A percentile compares a stretch with the other conserved stretches of the same genome.
Conservation (phyloP, 2,113 vertebrate genomes). For the Pyrgilauda ruficollis region DNA sequence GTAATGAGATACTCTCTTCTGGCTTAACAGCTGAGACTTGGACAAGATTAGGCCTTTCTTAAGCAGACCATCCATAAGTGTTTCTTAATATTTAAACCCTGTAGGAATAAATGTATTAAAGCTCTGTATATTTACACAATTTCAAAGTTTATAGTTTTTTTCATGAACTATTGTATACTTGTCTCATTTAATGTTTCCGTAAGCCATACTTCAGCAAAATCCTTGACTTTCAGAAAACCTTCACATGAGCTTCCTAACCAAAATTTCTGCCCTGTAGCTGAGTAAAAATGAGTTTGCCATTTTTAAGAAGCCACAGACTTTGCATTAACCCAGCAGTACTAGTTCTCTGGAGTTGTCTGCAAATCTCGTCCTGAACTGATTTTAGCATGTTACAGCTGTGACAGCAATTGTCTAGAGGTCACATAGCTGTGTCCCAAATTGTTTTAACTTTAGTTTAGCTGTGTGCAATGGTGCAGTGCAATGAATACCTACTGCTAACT, state of each 20-base stretch:
- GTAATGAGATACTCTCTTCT: neutral
- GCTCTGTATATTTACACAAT: neutral
- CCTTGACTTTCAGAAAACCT: neutral
- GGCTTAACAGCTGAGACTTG: neutral
- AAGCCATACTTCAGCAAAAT: neutral
- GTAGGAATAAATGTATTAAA: neutral
- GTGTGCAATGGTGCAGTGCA: neutral
- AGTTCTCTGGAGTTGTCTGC: accelerated
- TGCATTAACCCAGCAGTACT: neutral
- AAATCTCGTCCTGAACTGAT: neutral
- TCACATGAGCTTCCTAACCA: neutral
- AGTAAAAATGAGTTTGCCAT: neutral
- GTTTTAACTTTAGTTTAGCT: neutral
- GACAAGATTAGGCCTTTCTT: neutral
- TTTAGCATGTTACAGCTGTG: neutral
- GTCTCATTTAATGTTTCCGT: neutral
- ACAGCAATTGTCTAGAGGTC: neutral
- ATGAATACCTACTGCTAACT: neutral
- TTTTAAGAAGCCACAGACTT: neutral
- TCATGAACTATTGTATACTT: neutral
- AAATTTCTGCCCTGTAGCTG: neutral
- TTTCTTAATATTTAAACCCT: neutral
- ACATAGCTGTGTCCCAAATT: neutral
- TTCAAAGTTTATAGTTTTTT: neutral
- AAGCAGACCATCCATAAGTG: neutral